These are phyloP conservation scores for Luscinia megarhynchos DNA, from an alignment of 2,797 vertebrate genomes.

Conservation along the genomic window DNA sequence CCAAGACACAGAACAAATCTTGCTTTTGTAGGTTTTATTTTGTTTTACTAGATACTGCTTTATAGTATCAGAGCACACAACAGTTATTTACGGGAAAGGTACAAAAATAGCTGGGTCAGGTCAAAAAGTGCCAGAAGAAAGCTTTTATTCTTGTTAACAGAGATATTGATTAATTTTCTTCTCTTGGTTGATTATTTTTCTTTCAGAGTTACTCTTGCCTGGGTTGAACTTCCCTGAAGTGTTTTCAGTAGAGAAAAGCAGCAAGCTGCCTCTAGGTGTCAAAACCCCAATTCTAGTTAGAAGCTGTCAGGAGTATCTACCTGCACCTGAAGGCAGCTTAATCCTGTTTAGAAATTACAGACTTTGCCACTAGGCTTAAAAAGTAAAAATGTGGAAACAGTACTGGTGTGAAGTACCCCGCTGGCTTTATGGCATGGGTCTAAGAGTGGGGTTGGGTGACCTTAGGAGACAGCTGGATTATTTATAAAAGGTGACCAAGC, in stretches of 20 bases:
- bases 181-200: not conserved
- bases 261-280: not conserved
- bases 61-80: not conserved
- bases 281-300: not conserved
- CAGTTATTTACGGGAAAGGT: not conserved
- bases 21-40: not conserved
- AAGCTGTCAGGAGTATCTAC: not conserved
- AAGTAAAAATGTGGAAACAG: not conserved
- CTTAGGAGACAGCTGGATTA: not conserved
- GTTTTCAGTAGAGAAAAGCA: not conserved
- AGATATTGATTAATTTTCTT: not conserved
- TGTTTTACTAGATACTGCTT: not conserved
- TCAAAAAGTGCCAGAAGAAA: not conserved
- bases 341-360: not conserved
- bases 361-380: not conserved
- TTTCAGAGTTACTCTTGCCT: not conserved
- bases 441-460: not conserved
- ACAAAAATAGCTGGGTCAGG: not conserved
- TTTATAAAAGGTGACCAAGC: not conserved
- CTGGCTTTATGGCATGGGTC: not conserved
- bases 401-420: not conserved
- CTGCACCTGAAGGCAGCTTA: not conserved
- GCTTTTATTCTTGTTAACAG: not conserved
- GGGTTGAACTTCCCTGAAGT: not conserved
- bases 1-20: not conserved